Evolutionary conservation across 2,113 vertebrate species (phyloP), one percentile per base, ranked within the genome.

Genomic region (Climacteris rufus): DNA sequence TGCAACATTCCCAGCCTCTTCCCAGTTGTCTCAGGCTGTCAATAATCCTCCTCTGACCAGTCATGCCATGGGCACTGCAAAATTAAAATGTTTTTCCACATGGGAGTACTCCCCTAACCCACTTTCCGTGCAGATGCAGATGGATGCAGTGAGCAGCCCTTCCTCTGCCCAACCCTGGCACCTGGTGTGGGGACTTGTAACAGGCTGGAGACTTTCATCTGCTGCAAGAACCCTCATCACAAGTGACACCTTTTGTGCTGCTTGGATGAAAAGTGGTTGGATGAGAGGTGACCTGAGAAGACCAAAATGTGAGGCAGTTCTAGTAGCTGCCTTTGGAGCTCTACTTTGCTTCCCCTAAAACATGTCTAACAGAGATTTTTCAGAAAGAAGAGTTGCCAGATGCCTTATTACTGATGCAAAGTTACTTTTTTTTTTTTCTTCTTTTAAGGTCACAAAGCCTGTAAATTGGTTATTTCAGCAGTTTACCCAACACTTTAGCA

Each of bases 131-230:
- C 54, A 61, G 69, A 23, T 1, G 3, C 60, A 82, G 91, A 30
- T 2, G 75, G 40, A 19, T 40, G 24, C 37, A 33, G 42, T 0
- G 15, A 92, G 71, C 42, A 68, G 61, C n/a, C 5, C 1, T 16
- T 49, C 54, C 83, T 54, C 83, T 83, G 59, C 56, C 52, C 45
- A 69, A 3, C 50, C 91, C 71, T 23, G 37, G 31, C 63, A 65
- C 63, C n/a, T 5, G 0, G 19, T 0, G 1, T 11, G 11, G 28
- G 52, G 3, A 40, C 11, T 18, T 0, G 4, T 3, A 31, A 18
- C 33, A 47, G 76, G 39, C 50, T 59, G 83, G 31, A 37, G 72
- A 52, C 9, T 22, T 74, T 3, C 35, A 64, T 52, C 8, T 87
- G 52, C 40, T 64, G 52, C 8, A 64, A 27, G 7, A 83, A 5